Evolutionary conservation across 2,797 vertebrate genomes (phyloP).

Genomic region (Bradypus variegatus): DNA sequence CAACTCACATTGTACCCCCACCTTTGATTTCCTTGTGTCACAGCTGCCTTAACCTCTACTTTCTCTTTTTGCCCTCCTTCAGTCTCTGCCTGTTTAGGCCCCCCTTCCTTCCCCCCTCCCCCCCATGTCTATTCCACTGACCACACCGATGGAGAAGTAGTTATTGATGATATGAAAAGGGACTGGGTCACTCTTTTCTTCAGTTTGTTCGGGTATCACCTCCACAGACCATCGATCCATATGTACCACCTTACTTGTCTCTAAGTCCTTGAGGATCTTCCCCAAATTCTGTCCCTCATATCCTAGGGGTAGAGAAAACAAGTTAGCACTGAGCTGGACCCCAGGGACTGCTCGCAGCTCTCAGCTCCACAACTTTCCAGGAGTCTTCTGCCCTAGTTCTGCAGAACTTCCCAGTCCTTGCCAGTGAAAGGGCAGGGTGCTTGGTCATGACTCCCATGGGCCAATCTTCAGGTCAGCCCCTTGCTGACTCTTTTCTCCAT

Average conservation of each 20-base stretch:
- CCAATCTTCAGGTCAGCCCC: not conserved
- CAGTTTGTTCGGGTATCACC: conserved; percentile 80
- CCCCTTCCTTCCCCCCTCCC: not conserved
- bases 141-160: conserved; percentile 97
- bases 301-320: conserved; percentile 71
- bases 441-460: not conserved
- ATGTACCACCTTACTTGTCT: conserved; percentile 73
- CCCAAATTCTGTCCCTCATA: conserved; percentile 88
- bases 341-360: not conserved
- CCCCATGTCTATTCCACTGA: conserved; percentile 70
- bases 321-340: not conserved
- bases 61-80: not conserved
- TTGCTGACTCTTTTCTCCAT: not conserved
- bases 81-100: not conserved
- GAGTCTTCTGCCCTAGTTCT: not conserved
- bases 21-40: not conserved
- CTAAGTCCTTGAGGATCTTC: conserved; percentile 86
- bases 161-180: conserved; percentile 96
- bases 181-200: conserved; percentile 85
- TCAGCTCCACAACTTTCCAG: not conserved
- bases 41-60: not conserved
- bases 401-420: not conserved
- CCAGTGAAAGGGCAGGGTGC: not conserved
- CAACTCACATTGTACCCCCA: not conserved
- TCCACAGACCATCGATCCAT: conserved; percentile 91